These are phyloP conservation scores for Mus caroli DNA, from an alignment of 2,797 vertebrate species.

Conservation along the genomic window DNA sequence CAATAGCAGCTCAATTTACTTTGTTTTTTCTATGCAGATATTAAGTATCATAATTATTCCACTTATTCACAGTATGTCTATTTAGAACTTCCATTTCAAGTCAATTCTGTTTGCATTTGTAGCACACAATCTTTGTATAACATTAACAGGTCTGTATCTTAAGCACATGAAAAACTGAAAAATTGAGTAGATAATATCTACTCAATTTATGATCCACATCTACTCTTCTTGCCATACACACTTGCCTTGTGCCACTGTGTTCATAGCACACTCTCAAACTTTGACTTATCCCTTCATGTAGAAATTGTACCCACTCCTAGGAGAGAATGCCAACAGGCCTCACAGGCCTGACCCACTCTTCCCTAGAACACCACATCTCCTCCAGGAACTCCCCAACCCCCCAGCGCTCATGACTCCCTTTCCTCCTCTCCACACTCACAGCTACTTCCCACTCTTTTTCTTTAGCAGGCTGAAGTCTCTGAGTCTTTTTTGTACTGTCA, in stretches of 20 bases:
- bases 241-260: background rate
- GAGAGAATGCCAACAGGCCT: background rate
- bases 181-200: background rate
- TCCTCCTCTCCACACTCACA: background rate
- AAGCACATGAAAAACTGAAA: conserved; percentile 40
- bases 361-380: background rate
- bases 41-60: conserved; percentile 31
- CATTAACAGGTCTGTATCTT: background rate
- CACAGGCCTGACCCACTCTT: background rate
- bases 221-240: background rate
- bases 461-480: background rate
- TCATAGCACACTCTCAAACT: background rate
- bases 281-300: background rate
- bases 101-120: background rate
- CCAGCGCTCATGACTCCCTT: background rate
- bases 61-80: background rate
- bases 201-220: background rate
- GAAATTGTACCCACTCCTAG: background rate
- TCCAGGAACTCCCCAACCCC: background rate
- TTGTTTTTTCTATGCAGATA: background rate
- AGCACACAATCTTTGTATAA: conserved; percentile 2
- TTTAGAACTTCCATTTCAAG: conserved; percentile 35
- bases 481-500: background rate
- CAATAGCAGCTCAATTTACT: conserved; percentile 2
- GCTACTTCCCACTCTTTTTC: background rate